Base-by-base conservation (phyloP, 2,797 vertebrate genomes). In the Petrocephalus schoutedeni region DNA sequence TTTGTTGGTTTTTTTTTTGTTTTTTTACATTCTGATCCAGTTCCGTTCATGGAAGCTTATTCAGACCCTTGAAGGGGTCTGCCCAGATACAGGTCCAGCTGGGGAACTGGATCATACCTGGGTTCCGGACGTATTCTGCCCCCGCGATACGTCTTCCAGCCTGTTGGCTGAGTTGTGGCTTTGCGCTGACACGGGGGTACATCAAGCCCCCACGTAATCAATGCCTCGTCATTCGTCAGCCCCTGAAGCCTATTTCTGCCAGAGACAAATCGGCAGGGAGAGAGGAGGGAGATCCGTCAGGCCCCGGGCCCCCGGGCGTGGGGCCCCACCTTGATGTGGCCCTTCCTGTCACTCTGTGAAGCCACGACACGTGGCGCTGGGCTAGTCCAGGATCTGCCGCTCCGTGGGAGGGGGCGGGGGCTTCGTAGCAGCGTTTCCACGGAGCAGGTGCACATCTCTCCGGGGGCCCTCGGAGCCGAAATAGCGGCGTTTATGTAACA, bases 401-500 rank as follows among this genome's bases (percentile, higher is more conserved):
- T 3, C 36, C 7, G 41, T 77, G 71, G 16, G 71, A 28, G 49
- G 49, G 49, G 49, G 49, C 49, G 49, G 54, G 71, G 71, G 71
- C 6, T 36, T 49, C 2, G 2, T 77, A 32, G 71, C 71, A 77
- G 36, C 16, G 2, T 41, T n/a, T 77, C 71, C 36, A 41, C 16
- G 7, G 71, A 77, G 71, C 71, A 77, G 71, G 71, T 77, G 71
- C 19, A 14, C 71, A n/a, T n/a, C 71, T 45, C 71, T 19, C 71
- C 36, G n/a, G 71, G 64, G 71, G 36, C 19, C 71, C 7, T 77
- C 49, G 49, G 86, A 74, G 49, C 86, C 41, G 7, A 87, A 28
- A 74, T 74, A 77, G 71, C 16, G 71, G 71, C 71, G 14, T 89
- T 87, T 86, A 87, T 87, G 86, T 89, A 83, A 89, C 85, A 28